These are phyloP conservation scores for Gastrophryne carolinensis DNA, from an alignment of 2,797 vertebrate genomes.

Conservation along the genomic window DNA sequence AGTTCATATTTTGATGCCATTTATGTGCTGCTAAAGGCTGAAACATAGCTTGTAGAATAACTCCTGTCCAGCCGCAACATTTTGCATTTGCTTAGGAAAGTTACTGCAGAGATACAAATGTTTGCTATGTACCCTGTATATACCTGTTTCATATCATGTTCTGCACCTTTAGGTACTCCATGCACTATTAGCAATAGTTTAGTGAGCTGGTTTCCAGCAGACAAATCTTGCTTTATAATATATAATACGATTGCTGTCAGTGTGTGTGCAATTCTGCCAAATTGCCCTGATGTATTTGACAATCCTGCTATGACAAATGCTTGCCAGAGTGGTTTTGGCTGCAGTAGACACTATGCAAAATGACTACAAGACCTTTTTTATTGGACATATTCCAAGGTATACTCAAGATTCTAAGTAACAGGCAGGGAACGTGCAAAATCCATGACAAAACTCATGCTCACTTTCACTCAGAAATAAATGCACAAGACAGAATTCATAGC, in stretches of 20 bases:
- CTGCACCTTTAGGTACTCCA: too few relatives aligned
- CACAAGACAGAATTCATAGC: background rate
- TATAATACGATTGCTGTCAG: slow-evolving; percentile 21
- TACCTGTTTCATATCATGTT: too few relatives aligned
- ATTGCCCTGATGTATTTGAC: slow-evolving; percentile 44
- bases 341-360: slow-evolving; percentile 6
- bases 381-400: slow-evolving; percentile 30
- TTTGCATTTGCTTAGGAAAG: too few relatives aligned
- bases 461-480: background rate
- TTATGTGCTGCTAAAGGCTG: too few relatives aligned
- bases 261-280: slow-evolving; percentile 21
- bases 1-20: too few relatives aligned
- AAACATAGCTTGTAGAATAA: too few relatives aligned
- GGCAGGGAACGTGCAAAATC: background rate
- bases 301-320: slow-evolving; percentile 21
- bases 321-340: slow-evolving; percentile 40
- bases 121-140: too few relatives aligned
- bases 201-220: too few relatives aligned
- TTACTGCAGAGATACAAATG: too few relatives aligned
- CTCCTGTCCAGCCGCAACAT: too few relatives aligned
- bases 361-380: slow-evolving; percentile 27
- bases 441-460: background rate
- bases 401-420: slow-evolving; percentile 26
- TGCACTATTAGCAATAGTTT: too few relatives aligned
- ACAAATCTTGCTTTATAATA: slow-evolving; percentile 27